These are phyloP conservation scores for Callospermophilus lateralis DNA, from an alignment of 2,113 vertebrate species.

Conservation along the genomic window DNA sequence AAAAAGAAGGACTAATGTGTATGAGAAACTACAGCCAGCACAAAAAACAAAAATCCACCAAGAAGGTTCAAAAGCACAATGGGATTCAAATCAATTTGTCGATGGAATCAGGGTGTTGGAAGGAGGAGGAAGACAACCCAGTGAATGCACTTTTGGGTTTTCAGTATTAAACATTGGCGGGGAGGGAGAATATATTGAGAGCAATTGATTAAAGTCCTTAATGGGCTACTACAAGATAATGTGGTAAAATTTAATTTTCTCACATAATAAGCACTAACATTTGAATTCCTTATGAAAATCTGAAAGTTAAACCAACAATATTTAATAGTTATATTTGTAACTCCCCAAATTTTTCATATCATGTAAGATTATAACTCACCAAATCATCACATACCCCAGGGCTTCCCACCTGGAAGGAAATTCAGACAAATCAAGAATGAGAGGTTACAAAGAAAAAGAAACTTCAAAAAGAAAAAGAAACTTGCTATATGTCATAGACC, in stretches of 20 bases:
- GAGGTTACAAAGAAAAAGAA: background rate
- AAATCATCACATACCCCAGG: background rate
- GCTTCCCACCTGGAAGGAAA: background rate
- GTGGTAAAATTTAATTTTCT: conserved; percentile 37
- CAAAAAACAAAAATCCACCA: background rate
- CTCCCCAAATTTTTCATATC: background rate
- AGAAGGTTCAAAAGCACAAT: background rate
- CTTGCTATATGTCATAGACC: background rate
- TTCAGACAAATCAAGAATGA: background rate
- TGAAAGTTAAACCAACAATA: background rate
- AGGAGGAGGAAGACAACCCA: background rate
- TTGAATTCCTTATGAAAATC: conserved; percentile 51
- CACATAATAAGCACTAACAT: background rate
- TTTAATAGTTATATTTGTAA: background rate
- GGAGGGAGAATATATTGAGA: background rate
- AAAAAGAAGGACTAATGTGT: background rate
- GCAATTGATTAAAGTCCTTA: background rate
- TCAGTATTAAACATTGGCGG: conserved; percentile 35
- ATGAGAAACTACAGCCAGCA: background rate
- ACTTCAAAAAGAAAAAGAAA: background rate
- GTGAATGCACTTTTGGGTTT: background rate
- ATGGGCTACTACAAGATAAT: background rate
- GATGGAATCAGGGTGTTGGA: background rate
- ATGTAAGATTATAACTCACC: conserved; percentile 1
- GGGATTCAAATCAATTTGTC: background rate